These are phyloP conservation scores for Lepus townsendii DNA, from an alignment of 2,797 vertebrate species.

Conservation along the genomic window DNA sequence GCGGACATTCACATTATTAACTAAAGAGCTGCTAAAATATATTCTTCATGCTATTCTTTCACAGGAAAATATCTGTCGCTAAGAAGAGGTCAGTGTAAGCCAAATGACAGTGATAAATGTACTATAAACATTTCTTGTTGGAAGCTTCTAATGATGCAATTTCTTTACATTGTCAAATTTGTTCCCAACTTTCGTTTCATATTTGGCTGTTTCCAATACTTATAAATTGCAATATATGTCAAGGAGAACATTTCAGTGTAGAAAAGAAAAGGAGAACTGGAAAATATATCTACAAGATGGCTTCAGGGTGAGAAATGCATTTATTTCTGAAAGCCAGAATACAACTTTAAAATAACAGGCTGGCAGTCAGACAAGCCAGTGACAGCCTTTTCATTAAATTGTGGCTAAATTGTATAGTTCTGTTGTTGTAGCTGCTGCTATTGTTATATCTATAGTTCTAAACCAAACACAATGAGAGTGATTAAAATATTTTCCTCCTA, in stretches of 20 bases:
- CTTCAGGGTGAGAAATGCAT: slow-evolving; percentile 68
- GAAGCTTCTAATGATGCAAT: slow-evolving; percentile 71
- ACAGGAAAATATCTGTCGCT: slow-evolving; percentile 64
- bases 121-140: slow-evolving; percentile 70
- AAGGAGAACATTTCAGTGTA: slow-evolving; percentile 60
- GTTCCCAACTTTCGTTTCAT: slow-evolving; percentile 66
- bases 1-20: slow-evolving; percentile 69
- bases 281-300: slow-evolving; percentile 69
- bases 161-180: slow-evolving; percentile 76
- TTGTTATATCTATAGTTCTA: slow-evolving; percentile 50
- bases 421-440: slow-evolving; percentile 32
- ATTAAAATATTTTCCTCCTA: slow-evolving; percentile 63
- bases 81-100: slow-evolving; percentile 57
- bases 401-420: slow-evolving; percentile 65
- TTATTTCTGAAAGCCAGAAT: slow-evolving; percentile 72
- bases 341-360: slow-evolving; percentile 66
- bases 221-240: slow-evolving; percentile 67
- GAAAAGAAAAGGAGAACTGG: slow-evolving; percentile 61
- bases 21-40: slow-evolving; percentile 71
- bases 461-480: slow-evolving; percentile 54
- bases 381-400: slow-evolving; percentile 75
- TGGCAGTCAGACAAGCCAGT: slow-evolving; percentile 57
- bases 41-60: slow-evolving; percentile 59
- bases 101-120: slow-evolving; percentile 74
- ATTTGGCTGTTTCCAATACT: slow-evolving; percentile 67